A percentile compares a stretch with the other conserved stretches of the same genome.
These are phyloP conservation scores for Gibbula magus DNA, from an alignment of 2,888 invertebrate genomes.

Conservation along the genomic window DNA sequence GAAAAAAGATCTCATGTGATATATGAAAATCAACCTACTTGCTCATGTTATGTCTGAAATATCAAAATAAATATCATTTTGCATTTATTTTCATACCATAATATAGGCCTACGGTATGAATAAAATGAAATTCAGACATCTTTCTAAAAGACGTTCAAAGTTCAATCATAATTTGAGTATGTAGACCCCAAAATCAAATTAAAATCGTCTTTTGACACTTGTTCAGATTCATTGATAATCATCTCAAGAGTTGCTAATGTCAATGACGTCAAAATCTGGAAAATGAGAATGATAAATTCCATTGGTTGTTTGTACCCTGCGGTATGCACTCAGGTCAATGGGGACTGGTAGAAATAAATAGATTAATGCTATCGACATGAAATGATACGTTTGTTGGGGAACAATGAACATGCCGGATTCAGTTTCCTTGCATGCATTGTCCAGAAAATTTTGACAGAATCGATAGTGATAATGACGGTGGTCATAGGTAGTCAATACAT, in stretches of 20 bases:
- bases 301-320: background rate
- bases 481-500: constrained; percentile 10
- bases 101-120: no score
- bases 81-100: no score
- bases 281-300: background rate
- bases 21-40: no score
- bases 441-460: background rate
- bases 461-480: background rate
- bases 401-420: constrained; percentile 1
- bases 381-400: constrained; percentile 7
- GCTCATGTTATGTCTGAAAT: no score
- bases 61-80: no score
- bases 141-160: no score
- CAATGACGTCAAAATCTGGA: background rate
- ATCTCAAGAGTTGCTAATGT: background rate
- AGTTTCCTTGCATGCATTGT: background rate
- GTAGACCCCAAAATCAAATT: no score
- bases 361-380: background rate
- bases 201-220: background rate
- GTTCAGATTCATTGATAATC: background rate
- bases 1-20: no score
- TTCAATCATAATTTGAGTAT: no score
- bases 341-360: background rate
- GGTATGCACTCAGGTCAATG: background rate
- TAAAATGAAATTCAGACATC: no score